Evolutionary conservation across 2,797 vertebrate species (phyloP).

Genomic region (Danio jaintianensis): DNA sequence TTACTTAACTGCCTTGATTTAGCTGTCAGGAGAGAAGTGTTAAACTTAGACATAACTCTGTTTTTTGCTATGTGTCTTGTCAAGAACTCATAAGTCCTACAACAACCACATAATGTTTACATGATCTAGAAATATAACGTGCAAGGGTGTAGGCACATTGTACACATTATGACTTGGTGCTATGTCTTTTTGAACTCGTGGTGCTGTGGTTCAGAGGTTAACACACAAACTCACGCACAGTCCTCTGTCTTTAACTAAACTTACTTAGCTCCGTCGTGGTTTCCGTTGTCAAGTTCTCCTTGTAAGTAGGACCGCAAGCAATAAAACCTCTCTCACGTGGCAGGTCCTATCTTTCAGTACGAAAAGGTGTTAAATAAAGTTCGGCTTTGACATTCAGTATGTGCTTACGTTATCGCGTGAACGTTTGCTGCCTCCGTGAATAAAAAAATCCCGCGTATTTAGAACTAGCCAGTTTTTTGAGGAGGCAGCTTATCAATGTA

Average conservation of each 20-base stretch:
- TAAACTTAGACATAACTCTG: constrained; percentile 51
- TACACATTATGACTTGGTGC: constrained; percentile 83
- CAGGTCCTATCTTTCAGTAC: constrained; percentile 45
- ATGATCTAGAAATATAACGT: constrained; percentile 74
- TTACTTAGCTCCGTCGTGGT: constrained; percentile 64
- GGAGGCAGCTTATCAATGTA: constrained; percentile 20
- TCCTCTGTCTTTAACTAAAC: constrained; percentile 74
- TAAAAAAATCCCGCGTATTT: neutral
- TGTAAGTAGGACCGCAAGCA: constrained; percentile 70
- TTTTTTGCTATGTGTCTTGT: constrained; percentile 72
- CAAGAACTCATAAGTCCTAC: constrained; percentile 69
- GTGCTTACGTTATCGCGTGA: constrained; percentile 12
- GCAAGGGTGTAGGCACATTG: constrained; percentile 81
- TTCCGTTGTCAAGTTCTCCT: constrained; percentile 73
- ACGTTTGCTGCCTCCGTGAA: neutral
- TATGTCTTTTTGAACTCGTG: constrained; percentile 82
- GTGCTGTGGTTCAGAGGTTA: constrained; percentile 84
- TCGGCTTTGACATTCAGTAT: constrained; percentile 19
- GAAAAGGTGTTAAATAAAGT: constrained; percentile 28
- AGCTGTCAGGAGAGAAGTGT: constrained; percentile 61
- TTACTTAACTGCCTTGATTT: constrained; percentile 69
- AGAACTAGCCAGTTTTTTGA: constrained; percentile 17
- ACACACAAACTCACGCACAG: constrained; percentile 68
- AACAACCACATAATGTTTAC: constrained; percentile 76
- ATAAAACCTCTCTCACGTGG: constrained; percentile 60